Percentiles rank a stretch among this genome's conserved stretches.
phyloP scores from a whole-genome alignment of 2,797 vertebrate genomes.

The Epinephelus awoara region DNA sequence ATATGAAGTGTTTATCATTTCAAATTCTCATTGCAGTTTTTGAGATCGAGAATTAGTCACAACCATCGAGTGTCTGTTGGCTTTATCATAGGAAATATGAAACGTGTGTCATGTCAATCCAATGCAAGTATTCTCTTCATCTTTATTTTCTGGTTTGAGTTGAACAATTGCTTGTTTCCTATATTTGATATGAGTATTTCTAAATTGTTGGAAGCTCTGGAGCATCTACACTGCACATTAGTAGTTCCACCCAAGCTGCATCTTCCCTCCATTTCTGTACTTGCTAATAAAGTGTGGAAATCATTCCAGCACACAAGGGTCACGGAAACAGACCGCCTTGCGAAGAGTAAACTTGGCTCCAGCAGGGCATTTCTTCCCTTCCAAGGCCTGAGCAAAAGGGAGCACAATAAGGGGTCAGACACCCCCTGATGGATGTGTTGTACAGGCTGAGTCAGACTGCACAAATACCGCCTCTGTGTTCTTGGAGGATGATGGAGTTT shows the following conservation, averaged over 20 bases:
- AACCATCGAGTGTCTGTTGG: not conserved
- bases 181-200: not conserved
- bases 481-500: conserved; percentile 34
- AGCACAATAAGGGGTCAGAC: conserved; percentile 42
- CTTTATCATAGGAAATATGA: not conserved
- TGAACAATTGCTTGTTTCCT: not conserved
- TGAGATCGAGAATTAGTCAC: not conserved
- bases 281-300: conserved; percentile 54
- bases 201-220: not conserved
- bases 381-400: conserved; percentile 34
- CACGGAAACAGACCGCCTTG: conserved; percentile 19
- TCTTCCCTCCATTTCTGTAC: conserved; percentile 4
- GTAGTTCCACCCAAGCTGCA: conserved; percentile 9
- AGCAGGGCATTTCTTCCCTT: conserved; percentile 3
- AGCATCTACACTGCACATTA: not conserved
- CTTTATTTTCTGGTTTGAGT: not conserved
- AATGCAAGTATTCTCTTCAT: too few relatives aligned
- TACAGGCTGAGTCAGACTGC: conserved; percentile 30
- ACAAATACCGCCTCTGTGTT: conserved; percentile 43
- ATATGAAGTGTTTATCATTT: not conserved
- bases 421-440: conserved; percentile 33
- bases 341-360: conserved; percentile 43
- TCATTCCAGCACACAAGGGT: conserved; percentile 44
- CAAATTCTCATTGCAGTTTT: not conserved
- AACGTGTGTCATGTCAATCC: not conserved